Base-by-base conservation (phyloP, 2,888 invertebrate genomes). In the Ectemnius continuus region DNA sequence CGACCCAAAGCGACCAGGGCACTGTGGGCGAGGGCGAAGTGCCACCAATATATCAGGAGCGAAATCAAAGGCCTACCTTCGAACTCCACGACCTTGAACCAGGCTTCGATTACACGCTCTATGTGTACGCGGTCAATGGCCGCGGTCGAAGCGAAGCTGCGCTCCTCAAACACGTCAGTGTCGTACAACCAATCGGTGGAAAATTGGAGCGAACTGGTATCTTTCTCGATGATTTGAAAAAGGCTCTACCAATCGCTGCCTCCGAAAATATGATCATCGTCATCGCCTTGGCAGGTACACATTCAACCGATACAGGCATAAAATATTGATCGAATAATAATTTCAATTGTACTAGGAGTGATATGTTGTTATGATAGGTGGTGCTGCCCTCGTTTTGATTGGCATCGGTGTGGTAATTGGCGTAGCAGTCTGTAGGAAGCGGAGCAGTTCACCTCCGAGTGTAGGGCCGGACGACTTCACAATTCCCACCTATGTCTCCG, bases 61-160 rank as follows among this genome's bases (percentile, higher is more conserved):
- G 85, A 76, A 89, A 87, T 76, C 87, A 86, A 1, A 76, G 92
- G 74, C 96, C 96, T 0, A 93, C 94, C 83, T 96, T 96, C 86
- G 93, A 94, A 61, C 92, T 96, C 70, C 94, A 94, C 87, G 94
- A 94, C 80, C 92, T 97, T 73, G 93, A 95, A 71, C 95, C 96
- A 18, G 96, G 95, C 65, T 93, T 94, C 81, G 93, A 94, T 87
- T 97, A 97, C 91, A 95, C 95, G 87, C 93, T 97, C 79, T 92
- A 94, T 78, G 95, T 97, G 45, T 97, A 95, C 89, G 95, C 97
- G 20, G 95, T 96, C 82, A 97, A 97, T 83, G 95, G 95, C 6
- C 94, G 95, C 87, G 97, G 97, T 73, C 93, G 94, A 80, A 96
- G 96, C 78, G 92, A 93, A 69, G 94, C 96, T 1, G 95, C 95